Percentiles rank a stretch among this genome's conserved stretches.
These are phyloP conservation scores for Pristionchus japonicus DNA, from an alignment of 2,888 invertebrate genomes.

Conservation along the genomic window DNA sequence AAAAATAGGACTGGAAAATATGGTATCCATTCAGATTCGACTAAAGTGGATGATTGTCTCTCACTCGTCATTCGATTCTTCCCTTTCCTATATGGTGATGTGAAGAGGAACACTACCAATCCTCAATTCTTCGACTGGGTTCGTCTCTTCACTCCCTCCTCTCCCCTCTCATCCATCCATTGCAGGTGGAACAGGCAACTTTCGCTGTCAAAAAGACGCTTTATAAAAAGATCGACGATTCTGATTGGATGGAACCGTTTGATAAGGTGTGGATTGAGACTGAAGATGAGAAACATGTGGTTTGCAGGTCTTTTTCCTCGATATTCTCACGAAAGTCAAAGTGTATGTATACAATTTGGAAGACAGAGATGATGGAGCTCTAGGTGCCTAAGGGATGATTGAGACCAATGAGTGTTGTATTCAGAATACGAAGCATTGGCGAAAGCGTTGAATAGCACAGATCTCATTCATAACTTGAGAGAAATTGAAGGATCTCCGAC, in stretches of 20 bases:
- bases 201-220: background rate
- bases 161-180: background rate
- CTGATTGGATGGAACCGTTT: background rate
- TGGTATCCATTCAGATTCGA: background rate
- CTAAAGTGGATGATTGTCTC: background rate
- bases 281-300: background rate
- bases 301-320: background rate
- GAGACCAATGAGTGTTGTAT: no score
- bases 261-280: background rate
- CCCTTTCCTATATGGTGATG: background rate
- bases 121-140: background rate
- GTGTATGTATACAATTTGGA: background rate
- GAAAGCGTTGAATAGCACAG: background rate
- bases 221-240: background rate
- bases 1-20: background rate
- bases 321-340: background rate
- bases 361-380: background rate
- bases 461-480: background rate
- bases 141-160: background rate
- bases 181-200: background rate
- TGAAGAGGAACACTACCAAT: background rate
- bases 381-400: no score
- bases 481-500: background rate
- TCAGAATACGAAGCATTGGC: background rate
- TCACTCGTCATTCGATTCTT: background rate